These are phyloP conservation scores for Leptopilina clavipes DNA, from an alignment of 1,140 invertebrate species.

Conservation along the genomic window DNA sequence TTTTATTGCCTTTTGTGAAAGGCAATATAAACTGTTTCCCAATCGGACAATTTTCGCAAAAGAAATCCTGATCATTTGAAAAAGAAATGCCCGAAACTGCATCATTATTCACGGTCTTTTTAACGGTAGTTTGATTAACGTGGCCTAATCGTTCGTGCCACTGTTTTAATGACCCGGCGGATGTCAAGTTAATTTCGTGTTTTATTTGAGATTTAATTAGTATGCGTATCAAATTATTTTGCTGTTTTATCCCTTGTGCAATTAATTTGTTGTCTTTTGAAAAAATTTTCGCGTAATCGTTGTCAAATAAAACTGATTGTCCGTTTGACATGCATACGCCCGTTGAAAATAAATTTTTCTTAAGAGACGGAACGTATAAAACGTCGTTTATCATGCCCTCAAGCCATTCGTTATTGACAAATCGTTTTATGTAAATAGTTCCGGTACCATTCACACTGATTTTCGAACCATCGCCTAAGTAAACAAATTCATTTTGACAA, in stretches of 20 bases:
- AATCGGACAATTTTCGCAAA: slow-evolving; percentile 57
- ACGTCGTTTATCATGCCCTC: slow-evolving; percentile 46
- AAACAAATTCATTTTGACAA: slow-evolving; percentile 33
- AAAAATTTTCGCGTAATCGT: slow-evolving; percentile 36
- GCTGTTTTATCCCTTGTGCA: slow-evolving; percentile 44
- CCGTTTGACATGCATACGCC: slow-evolving; percentile 46
- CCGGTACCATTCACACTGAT: slow-evolving; percentile 39
- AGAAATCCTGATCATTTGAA: slow-evolving; percentile 17
- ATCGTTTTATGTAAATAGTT: slow-evolving; percentile 42
- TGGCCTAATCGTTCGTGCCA: slow-evolving; percentile 39
- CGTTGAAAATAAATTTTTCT: slow-evolving; percentile 50
- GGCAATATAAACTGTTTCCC: slow-evolving; percentile 59
- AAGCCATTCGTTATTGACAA: slow-evolving; percentile 45
- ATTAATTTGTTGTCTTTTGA: slow-evolving; percentile 44
- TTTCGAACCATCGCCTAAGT: slow-evolving; percentile 42
- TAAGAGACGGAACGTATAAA: slow-evolving; percentile 43
- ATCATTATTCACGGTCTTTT: slow-evolving; percentile 24
- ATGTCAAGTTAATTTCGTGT: slow-evolving; percentile 35
- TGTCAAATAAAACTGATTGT: slow-evolving; percentile 44
- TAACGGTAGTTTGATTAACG: background rate
- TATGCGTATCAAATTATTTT: slow-evolving; percentile 42
- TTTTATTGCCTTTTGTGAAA: slow-evolving; percentile 44
- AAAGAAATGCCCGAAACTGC: background rate
- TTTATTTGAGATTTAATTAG: slow-evolving; percentile 37
- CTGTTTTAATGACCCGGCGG: background rate